Conservation (phyloP, 2,797 vertebrate species). For the Gallinago solitaria region DNA sequence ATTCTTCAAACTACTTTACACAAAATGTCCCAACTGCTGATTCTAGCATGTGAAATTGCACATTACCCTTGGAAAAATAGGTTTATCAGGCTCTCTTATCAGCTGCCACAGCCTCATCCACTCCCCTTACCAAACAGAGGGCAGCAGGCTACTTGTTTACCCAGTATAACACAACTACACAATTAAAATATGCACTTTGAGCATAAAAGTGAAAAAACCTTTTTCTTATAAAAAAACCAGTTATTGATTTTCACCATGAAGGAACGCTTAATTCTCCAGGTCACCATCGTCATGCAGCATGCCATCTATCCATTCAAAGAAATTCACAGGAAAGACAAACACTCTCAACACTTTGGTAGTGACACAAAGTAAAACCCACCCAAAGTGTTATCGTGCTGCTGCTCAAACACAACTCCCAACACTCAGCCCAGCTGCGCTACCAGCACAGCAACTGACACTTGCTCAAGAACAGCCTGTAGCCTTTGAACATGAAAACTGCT, state of each 20-base stretch:
- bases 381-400: not conserved
- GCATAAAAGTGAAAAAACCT: not conserved
- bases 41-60: not conserved
- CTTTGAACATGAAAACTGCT: not conserved
- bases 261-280: not conserved
- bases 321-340: not conserved
- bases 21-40: not conserved
- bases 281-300: not conserved
- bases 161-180: not conserved
- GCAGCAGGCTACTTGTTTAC: not conserved
- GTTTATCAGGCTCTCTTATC: not conserved
- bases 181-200: not conserved
- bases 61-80: not conserved
- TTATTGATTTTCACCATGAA: not conserved
- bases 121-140: not conserved
- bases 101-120: not conserved
- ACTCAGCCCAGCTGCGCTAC: not conserved
- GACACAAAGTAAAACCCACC: not conserved
- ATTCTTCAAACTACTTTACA: not conserved
- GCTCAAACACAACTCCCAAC: not conserved
- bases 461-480: fast-evolving
- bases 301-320: not conserved
- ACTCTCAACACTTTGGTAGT: not conserved
- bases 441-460: not conserved
- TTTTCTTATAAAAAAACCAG: not conserved